Percentiles rank a stretch among this genome's conserved stretches.
Evolutionary conservation across 2,888 invertebrate species (phyloP).

Genomic region (Malacosoma neustria): DNA sequence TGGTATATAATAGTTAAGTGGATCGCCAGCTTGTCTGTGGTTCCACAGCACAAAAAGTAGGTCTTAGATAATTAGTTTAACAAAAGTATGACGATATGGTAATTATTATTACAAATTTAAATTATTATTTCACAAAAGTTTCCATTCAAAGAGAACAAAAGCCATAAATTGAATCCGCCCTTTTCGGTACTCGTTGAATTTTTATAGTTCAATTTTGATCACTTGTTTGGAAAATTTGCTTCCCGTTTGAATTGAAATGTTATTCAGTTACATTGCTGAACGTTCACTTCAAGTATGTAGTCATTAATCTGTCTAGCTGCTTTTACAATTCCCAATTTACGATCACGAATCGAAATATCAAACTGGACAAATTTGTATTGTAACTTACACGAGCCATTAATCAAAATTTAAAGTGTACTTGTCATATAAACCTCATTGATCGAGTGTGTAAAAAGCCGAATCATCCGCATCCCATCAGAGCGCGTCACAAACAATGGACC

Average conservation of each 20-base stretch:
- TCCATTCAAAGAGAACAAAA: slow-evolving; percentile 38
- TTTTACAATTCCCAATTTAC: no score
- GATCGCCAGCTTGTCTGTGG: no score
- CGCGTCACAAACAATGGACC: slow-evolving; percentile 63
- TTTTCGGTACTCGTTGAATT: slow-evolving; percentile 47
- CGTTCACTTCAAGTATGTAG: no score
- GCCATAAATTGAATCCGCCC: slow-evolving; percentile 64
- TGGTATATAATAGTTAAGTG: no score
- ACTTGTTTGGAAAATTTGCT: slow-evolving; percentile 66
- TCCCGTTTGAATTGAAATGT: slow-evolving; percentile 39
- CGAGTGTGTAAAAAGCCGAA: slow-evolving; percentile 58
- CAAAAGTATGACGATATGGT: slow-evolving; percentile 12
- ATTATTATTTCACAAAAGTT: slow-evolving; percentile 40
- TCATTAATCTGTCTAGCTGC: no score
- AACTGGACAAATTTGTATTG: no score
- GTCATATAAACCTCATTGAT: slow-evolving; percentile 43
- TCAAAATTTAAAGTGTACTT: slow-evolving; percentile 36
- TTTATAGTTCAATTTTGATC: slow-evolving; percentile 66
- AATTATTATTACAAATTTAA: slow-evolving; percentile 24
- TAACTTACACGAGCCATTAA: not conserved
- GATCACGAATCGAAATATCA: no score
- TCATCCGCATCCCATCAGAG: slow-evolving; percentile 54
- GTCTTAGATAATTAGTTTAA: slow-evolving; percentile 10
- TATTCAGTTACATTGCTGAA: slow-evolving; percentile 9
- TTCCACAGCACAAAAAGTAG: no score